A percentile compares a stretch with the other conserved stretches of the same genome.
Evolutionary conservation across 2,797 vertebrate genomes (phyloP).

Genomic region (Propithecus deckenii): DNA sequence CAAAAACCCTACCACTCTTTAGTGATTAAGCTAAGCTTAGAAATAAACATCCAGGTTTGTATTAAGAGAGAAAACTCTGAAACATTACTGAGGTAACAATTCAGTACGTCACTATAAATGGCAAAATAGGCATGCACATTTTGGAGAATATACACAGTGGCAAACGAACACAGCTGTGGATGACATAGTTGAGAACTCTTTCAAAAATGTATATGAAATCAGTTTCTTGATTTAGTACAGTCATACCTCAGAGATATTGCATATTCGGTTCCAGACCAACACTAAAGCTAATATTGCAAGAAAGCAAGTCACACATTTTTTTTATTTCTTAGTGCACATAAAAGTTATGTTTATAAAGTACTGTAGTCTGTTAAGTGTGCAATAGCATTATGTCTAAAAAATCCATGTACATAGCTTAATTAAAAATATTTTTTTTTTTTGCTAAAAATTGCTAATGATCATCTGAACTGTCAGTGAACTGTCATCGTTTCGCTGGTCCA

Average conservation of each 20-base stretch:
- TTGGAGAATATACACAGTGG: neutral
- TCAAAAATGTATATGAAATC: neutral
- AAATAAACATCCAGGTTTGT: neutral
- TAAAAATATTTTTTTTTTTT: neutral
- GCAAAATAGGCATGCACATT: neutral
- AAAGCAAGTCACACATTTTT: neutral
- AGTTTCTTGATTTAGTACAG: neutral
- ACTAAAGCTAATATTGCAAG: neutral
- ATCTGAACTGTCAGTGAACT: neutral
- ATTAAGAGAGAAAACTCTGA: neutral
- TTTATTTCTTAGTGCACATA: neutral
- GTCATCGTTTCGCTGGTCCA: neutral
- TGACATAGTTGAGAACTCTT: neutral
- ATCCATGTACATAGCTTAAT: too few relatives aligned
- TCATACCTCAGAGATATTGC: neutral
- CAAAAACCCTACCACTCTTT: neutral
- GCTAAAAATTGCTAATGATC: neutral
- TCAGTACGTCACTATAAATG: neutral
- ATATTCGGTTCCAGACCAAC: neutral
- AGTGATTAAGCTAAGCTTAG: neutral
- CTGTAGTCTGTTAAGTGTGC: neutral
- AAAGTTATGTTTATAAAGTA: neutral
- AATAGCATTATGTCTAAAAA: neutral
- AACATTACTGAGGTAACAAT: neutral
- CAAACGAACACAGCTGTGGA: neutral